These are phyloP conservation scores for Theretra japonica DNA, from an alignment of 2,888 invertebrate species.

Conservation along the genomic window DNA sequence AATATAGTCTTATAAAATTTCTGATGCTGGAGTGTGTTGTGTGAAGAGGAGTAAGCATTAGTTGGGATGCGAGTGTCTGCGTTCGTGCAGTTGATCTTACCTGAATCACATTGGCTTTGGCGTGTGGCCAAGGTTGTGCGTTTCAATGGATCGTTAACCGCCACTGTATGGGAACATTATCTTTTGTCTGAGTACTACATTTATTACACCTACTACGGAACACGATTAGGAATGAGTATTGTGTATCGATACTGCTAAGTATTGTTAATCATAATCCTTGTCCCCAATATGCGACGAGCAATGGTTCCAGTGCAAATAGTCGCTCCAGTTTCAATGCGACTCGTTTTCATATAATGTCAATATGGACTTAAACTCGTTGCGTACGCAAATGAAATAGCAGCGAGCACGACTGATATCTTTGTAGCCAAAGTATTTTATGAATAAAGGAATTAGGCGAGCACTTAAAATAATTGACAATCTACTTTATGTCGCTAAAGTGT, in stretches of 20 bases:
- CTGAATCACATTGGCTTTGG: conserved; percentile 62
- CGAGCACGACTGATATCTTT: neutral
- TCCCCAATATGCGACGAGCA: conserved; percentile 33
- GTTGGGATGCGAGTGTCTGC: conserved; percentile 28
- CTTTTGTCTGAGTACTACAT: conserved; percentile 52
- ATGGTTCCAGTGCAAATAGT: conserved; percentile 5
- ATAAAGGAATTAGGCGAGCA: conserved; percentile 1
- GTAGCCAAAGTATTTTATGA: neutral
- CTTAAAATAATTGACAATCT: neutral
- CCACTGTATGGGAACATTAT: conserved; percentile 49
- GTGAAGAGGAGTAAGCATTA: conserved; percentile 15
- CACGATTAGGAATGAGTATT: conserved; percentile 40
- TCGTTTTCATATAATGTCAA: neutral
- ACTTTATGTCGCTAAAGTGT: neutral
- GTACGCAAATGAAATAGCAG: neutral
- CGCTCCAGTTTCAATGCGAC: conserved; percentile 1
- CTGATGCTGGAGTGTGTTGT: neutral
- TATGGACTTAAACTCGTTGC: conserved; percentile 9
- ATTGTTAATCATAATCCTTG: conserved; percentile 37
- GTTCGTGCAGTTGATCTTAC: conserved; percentile 41
- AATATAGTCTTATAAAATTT: neutral
- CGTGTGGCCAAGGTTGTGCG: conserved; percentile 66
- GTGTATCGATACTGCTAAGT: conserved; percentile 39
- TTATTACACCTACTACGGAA: conserved; percentile 40
- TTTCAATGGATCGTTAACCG: conserved; percentile 66